Evolutionary conservation across 2,113 vertebrate genomes (phyloP), one percentile per base, ranked within the genome.

Genomic region (Podilymbus podiceps): DNA sequence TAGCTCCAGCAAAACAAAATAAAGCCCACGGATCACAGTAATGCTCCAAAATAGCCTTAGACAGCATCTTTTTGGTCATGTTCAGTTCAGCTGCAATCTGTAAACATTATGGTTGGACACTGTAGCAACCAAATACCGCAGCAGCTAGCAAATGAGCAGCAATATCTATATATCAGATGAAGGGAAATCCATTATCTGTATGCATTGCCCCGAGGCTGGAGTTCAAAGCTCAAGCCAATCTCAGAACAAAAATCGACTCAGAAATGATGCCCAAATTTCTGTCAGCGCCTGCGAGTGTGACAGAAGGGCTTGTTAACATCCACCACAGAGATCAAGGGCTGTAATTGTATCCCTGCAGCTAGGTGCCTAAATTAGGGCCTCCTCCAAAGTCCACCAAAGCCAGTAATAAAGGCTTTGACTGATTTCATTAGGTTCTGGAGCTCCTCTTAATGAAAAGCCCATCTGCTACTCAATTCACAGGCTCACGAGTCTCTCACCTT

Each of bases 121-220:
- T 81, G 78, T 23, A 86, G 83, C 72, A 81, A 93, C 63, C 83
- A 81, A 94, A 92, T 58, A 81, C 88, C 79, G 86, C 35, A 84
- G 68, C 63, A 88, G 92, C 50, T 58, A 92, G 72, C 42, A 92
- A 94, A 95, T 0, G 28, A 95, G 83, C 31, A 88, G 79, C 80
- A 93, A 64, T 84, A 62, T 84, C 85, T 53, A 12, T 92, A 42
- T 84, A 72, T 92, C 85, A 95, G 72, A 84, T 74, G 83, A 90
- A 94, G 83, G 64, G 85, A 95, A 93, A 93, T 93, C 93, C 93
- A 93, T 95, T 95, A 92, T 89, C 85, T 89, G 25, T 40, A 49
- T 88, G 92, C 92, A 78, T 33, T 83, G 85, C 96, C 96, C 76
- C 4, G 52, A 84, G 95, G 93, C 91, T 94, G 72, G 67, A 85